These are phyloP conservation scores for Clupea harengus DNA, from an alignment of 2,113 vertebrate species.

Conservation along the genomic window DNA sequence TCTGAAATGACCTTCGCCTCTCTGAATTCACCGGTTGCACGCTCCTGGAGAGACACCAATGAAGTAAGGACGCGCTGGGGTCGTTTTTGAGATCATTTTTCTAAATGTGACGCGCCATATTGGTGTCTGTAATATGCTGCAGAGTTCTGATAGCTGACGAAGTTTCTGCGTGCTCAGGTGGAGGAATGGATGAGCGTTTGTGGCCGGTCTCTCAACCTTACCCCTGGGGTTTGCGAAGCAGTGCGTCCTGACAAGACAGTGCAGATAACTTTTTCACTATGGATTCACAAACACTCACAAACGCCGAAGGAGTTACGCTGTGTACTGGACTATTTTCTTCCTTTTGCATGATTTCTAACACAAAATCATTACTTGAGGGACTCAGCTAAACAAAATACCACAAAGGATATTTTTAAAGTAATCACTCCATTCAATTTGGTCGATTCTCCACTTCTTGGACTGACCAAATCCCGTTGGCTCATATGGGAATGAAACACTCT, in stretches of 20 bases:
- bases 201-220: conserved; percentile 31
- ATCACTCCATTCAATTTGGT: background rate
- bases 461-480: conserved; percentile 70
- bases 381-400: background rate
- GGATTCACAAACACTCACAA: conserved; percentile 47
- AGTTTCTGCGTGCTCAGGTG: conserved; percentile 1
- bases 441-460: conserved; percentile 13
- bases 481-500: conserved; percentile 98
- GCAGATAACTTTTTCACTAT: conserved; percentile 68
- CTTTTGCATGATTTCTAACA: background rate
- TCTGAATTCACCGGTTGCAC: background rate
- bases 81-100: background rate
- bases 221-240: conserved; percentile 44
- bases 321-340: background rate
- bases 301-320: background rate
- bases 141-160: conserved; percentile 17
- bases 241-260: conserved; percentile 43
- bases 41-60: background rate
- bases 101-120: conserved; percentile 15
- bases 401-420: background rate
- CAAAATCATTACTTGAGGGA: background rate
- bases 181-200: background rate
- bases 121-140: background rate
- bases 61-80: background rate
- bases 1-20: background rate